Evolutionary conservation across 2,888 invertebrate species (phyloP).

Genomic region (Morinoia aosen): DNA sequence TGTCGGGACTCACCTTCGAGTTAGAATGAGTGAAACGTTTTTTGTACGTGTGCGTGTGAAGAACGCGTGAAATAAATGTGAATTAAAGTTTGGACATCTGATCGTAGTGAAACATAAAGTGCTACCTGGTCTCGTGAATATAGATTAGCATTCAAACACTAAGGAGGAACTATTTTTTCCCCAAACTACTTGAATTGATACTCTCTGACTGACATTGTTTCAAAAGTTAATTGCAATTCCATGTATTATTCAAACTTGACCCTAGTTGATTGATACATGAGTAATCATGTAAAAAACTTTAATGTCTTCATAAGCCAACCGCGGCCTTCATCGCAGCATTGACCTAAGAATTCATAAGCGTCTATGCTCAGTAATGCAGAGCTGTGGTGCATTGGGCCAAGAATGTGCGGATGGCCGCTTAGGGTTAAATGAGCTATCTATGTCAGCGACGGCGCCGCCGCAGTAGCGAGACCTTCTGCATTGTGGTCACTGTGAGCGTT

Average conservation of each 20-base stretch:
- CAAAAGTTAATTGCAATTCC: not conserved
- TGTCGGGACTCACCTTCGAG: not conserved
- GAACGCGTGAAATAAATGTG: not conserved
- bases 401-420: not conserved
- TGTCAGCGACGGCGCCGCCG: conserved; percentile 4
- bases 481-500: not conserved
- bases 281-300: not conserved
- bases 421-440: not conserved
- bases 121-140: not conserved
- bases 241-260: not conserved
- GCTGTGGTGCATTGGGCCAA: not conserved
- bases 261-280: not conserved
- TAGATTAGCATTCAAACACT: not conserved
- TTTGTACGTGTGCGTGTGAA: not conserved
- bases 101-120: not conserved
- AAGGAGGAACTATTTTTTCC: not conserved
- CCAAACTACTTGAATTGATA: not conserved
- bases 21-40: not conserved
- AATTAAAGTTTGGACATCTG: not conserved
- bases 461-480: not conserved
- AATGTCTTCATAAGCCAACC: not conserved
- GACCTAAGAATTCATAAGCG: not conserved
- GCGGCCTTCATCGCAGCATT: not conserved
- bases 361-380: not conserved
- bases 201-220: not conserved